Percentiles rank a stretch among this genome's conserved stretches.
Conservation (phyloP, 2,888 invertebrate genomes). For the Oscheius onirici region DNA sequence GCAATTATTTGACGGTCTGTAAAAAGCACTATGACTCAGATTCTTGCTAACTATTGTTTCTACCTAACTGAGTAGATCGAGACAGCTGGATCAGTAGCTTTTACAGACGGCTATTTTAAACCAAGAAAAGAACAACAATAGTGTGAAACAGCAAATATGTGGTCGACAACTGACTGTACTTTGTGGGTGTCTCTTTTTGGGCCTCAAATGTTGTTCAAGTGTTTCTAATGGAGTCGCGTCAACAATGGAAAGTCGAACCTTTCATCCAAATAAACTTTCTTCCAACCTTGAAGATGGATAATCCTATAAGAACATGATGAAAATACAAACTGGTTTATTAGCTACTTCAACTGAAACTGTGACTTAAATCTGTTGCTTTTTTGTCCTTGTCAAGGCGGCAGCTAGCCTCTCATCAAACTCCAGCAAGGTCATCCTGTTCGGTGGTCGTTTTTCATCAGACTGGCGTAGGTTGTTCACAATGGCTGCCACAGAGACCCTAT, state of each 20-base stretch:
- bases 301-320: too few species aligned
- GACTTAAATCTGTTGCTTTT: neutral
- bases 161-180: too few species aligned
- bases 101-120: too few species aligned
- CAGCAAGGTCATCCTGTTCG: constrained; percentile 22
- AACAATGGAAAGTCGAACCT: neutral
- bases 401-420: constrained; percentile 32
- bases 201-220: constrained; percentile 2
- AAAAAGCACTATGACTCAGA: too few species aligned
- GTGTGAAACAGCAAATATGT: too few species aligned
- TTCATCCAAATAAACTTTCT: neutral
- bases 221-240: neutral
- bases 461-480: constrained; percentile 39
- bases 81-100: too few species aligned
- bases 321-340: too few species aligned
- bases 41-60: too few species aligned
- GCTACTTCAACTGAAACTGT: too few species aligned
- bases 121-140: too few species aligned
- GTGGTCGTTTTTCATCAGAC: constrained; percentile 23
- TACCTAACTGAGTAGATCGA: too few species aligned
- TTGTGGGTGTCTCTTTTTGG: neutral
- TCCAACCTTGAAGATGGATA: neutral
- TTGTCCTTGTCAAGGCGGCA: constrained; percentile 6
- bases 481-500: constrained; percentile 66
- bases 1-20: too few species aligned